Base-by-base conservation (phyloP, 2,113 vertebrate genomes). In the Lepus americanus region DNA sequence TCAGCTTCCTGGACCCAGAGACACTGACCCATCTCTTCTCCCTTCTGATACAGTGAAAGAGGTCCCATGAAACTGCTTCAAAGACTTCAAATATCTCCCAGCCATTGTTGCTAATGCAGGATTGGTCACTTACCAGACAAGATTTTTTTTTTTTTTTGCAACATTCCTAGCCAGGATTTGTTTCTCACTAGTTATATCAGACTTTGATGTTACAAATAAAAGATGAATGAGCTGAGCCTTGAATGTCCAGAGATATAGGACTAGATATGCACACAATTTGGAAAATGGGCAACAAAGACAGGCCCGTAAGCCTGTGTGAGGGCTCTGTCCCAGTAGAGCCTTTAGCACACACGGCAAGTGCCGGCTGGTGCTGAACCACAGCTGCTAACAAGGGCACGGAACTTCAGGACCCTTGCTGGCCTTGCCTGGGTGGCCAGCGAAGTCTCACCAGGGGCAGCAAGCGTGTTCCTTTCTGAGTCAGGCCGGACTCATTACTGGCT, bases 161-260 rank as follows among this genome's bases (percentile, higher is more conserved):
- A 11, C 22, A 22, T 74, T 84, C 31, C 61, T 77, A 29, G 33
- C n/a, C 11, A 36, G 10, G 13, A 9, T 29, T 74, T 39, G 23
- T 72, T 23, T 2, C 69, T 74, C n/a, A 6, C n/a, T 17, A 77
- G 27, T 74, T 69, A 94, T 36, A 83, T 6, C 11, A 72, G 61
- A 61, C 36, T 94, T 81, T 94, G 73, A 63, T n/a, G 39, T 81
- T 86, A 67, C 49, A 88, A 78, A 89, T 27, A 51, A 89, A 96
- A 89, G 22, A 39, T 14, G 19, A 87, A 7, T 66, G 36, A 89
- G 36, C 27, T 27, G 59, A 96, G 83, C 59, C 59, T 78, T 73
- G 17, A 72, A 13, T 22, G 0, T 79, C 29, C 55, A 27, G 51
- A 79, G 33, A 88, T 76, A 76, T 16, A 76, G 39, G 61, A 7